Conservation (phyloP, 2,797 vertebrate genomes). For the Sebastes minor region DNA sequence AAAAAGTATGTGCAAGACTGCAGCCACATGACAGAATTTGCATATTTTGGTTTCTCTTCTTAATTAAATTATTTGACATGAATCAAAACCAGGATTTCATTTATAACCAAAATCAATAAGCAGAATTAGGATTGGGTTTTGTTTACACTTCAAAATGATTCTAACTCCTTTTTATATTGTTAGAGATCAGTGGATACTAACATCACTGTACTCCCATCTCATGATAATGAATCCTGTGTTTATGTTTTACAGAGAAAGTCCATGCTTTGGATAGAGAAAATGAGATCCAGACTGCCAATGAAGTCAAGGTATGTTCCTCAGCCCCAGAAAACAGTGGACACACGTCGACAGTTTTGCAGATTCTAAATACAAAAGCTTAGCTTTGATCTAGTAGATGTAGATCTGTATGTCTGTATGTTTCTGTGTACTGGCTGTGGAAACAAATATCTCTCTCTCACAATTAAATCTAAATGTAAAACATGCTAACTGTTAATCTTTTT, state of each 20-base stretch:
- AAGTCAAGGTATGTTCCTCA: conserved; percentile 89
- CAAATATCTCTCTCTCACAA: no score
- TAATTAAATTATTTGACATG: not conserved
- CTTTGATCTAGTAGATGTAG: not conserved
- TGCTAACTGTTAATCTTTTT: not conserved
- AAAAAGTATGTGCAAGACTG: not conserved
- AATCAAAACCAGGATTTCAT: not conserved
- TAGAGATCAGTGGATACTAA: not conserved
- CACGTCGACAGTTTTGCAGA: not conserved
- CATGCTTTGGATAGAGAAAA: conserved; percentile 98
- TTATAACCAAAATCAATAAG: not conserved
- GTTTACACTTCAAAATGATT: no score
- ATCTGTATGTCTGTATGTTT: no score
- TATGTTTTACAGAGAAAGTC: conserved; percentile 89
- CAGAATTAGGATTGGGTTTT: no score
- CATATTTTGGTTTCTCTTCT: not conserved
- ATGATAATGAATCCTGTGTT: not conserved
- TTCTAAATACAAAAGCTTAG: not conserved
- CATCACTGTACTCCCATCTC: not conserved
- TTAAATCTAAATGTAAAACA: not conserved
- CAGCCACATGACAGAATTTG: not conserved
- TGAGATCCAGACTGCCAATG: conserved; percentile 96
- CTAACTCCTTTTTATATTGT: not conserved
- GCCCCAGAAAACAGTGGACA: not conserved
- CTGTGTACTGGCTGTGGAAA: no score